Percentiles rank a stretch among this genome's conserved stretches.
phyloP scores from a whole-genome alignment of 2,113 vertebrate species.

The Narcine bancroftii region DNA sequence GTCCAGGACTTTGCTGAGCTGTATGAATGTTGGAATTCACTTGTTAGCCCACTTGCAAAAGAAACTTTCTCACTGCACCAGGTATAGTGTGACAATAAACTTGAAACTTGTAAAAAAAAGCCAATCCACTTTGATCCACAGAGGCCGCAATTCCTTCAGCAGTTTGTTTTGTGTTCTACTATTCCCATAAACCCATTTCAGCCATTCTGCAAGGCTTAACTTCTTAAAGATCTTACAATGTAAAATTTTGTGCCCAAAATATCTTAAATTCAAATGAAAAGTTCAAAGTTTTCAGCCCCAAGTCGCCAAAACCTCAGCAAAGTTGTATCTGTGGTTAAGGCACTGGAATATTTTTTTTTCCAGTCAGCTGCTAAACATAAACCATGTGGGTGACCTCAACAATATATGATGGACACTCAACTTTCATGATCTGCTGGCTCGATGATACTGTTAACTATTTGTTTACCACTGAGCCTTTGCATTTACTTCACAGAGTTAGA shows the following conservation, averaged over 20 bases:
- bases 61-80: too few relatives aligned
- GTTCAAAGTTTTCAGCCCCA: background rate
- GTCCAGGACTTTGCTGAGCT: too few relatives aligned
- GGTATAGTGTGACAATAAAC: too few relatives aligned
- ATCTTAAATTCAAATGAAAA: constrained; percentile 9
- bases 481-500: too few relatives aligned
- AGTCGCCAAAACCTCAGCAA: background rate
- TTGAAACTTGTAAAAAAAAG: too few relatives aligned
- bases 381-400: constrained; percentile 1
- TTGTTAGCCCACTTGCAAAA: too few relatives aligned
- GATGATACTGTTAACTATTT: background rate
- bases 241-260: background rate
- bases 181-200: background rate
- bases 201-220: background rate
- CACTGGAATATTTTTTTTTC: background rate
- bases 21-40: too few relatives aligned
- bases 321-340: background rate
- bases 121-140: background rate
- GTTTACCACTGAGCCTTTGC: background rate
- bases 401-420: background rate
- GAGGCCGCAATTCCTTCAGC: background rate
- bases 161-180: too few relatives aligned
- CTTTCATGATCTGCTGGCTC: background rate
- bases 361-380: background rate
- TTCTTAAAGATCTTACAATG: background rate